phyloP scores from a whole-genome alignment of 2,888 invertebrate genomes.

The Mellilla xanthometata region DNA sequence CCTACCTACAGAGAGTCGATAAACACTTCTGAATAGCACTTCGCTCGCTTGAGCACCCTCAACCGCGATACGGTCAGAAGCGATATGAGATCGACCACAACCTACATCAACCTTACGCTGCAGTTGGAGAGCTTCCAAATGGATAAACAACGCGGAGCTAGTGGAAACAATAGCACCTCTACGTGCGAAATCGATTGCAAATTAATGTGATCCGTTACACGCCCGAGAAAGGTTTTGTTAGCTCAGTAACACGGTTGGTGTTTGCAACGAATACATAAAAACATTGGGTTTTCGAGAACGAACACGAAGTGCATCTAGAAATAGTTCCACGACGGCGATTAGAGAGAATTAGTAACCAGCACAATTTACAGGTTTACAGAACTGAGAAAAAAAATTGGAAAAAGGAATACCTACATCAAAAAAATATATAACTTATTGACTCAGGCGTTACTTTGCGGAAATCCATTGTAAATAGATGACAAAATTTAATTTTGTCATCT shows the following conservation, averaged over 20 bases:
- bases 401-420: too few species aligned
- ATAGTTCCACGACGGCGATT: too few species aligned
- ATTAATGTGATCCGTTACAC: constrained; percentile 63
- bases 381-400: too few species aligned
- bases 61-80: constrained; percentile 49
- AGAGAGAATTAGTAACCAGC: too few species aligned
- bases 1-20: constrained; percentile 32
- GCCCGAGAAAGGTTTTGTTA: constrained; percentile 44
- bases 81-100: constrained; percentile 58
- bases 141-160: constrained; percentile 58
- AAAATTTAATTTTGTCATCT: too few species aligned
- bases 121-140: constrained; percentile 43
- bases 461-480: too few species aligned
- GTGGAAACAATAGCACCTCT: constrained; percentile 58
- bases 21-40: constrained; percentile 32
- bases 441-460: too few species aligned
- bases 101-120: constrained; percentile 56
- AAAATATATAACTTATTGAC: too few species aligned
- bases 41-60: constrained; percentile 41
- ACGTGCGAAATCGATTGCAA: constrained; percentile 64
- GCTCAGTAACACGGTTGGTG: constrained; percentile 32
- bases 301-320: constrained; percentile 7
- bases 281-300: constrained; percentile 21
- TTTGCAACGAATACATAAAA: constrained; percentile 28
- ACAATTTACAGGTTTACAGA: too few species aligned